phyloP scores from a whole-genome alignment of 2,888 invertebrate genomes.

The Eupelmus urozonus region DNA sequence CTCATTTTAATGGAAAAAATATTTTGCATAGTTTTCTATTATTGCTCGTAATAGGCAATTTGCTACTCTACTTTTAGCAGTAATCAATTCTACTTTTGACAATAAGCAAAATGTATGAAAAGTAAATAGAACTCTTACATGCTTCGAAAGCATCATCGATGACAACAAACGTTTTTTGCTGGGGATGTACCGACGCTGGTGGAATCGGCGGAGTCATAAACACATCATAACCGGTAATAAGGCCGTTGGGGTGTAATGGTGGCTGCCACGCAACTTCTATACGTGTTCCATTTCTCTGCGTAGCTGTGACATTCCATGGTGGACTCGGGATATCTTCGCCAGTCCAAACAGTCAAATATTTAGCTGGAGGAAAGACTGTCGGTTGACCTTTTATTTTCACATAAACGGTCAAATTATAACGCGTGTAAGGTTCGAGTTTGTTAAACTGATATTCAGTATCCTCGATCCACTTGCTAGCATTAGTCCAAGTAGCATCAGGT shows the following conservation, averaged over 20 bases:
- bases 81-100: too few relatives aligned
- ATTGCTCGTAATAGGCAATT: too few relatives aligned
- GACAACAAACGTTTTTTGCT: slow-evolving; percentile 78
- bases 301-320: slow-evolving; percentile 83
- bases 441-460: slow-evolving; percentile 82
- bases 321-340: slow-evolving; percentile 85
- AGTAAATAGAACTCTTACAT: slow-evolving; percentile 68
- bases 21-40: too few relatives aligned
- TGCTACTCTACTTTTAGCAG: too few relatives aligned
- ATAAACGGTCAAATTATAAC: slow-evolving; percentile 89
- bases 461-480: slow-evolving; percentile 82
- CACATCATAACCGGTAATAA: slow-evolving; percentile 82
- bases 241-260: slow-evolving; percentile 83
- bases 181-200: slow-evolving; percentile 75
- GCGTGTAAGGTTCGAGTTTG: slow-evolving; percentile 83
- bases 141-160: slow-evolving; percentile 80
- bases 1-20: neutral
- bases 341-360: slow-evolving; percentile 81
- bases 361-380: slow-evolving; percentile 82
- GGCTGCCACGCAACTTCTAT: slow-evolving; percentile 85
- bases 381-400: slow-evolving; percentile 81
- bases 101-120: neutral
- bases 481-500: slow-evolving; percentile 79
- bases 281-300: slow-evolving; percentile 82
- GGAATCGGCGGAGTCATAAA: slow-evolving; percentile 83